Evolutionary conservation across 2,888 invertebrate genomes (phyloP), one percentile per base, ranked within the genome.

Genomic region (Lepas anatifera): DNA sequence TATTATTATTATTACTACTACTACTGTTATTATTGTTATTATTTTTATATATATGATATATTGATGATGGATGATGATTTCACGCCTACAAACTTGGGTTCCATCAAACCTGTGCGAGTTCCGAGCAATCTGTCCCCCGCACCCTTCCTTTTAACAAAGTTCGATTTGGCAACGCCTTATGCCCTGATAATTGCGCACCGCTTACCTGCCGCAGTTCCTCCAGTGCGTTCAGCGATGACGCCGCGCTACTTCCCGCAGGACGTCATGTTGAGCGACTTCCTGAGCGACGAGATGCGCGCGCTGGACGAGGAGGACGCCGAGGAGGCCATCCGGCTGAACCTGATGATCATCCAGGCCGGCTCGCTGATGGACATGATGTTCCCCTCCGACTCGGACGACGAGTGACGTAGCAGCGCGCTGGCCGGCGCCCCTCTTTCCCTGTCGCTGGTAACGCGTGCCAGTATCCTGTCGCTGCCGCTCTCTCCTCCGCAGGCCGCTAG

Each of bases 261-360:
- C 66, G 39, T 66, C 11, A 37, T 66, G 66, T 39, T 66, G 13
- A 22, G 39, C 39, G 66, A 66, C 66, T 66, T 66, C 27, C 66
- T 66, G 2, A 39, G 39, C 39, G 66, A 41, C 27, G 66, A 66
- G 66, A 66, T 66, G 66, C 41, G 66, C 13, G 66, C 39, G 16
- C n/a, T 66, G 39, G 66, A 66, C 39, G 58, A 58, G 58, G 35
- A 32, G 8, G 22, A 6, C 18, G 32, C 58, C 22, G 58, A 58
- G 8, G 58, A 35, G 58, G 35, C 35, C 7, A 35, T 58, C 58
- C 22, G 35, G 6, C 35, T 58, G 13, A 35, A 58, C 35, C 35
- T 35, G 58, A 58, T 58, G 58, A 35, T 58, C 32, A 35, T 58
- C 35, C 58, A 35, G 58, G 58, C 58, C 7, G 58, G 16, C 58